Evolutionary conservation across 1,140 invertebrate genomes (phyloP).

Genomic region (Eurosta solidaginis): DNA sequence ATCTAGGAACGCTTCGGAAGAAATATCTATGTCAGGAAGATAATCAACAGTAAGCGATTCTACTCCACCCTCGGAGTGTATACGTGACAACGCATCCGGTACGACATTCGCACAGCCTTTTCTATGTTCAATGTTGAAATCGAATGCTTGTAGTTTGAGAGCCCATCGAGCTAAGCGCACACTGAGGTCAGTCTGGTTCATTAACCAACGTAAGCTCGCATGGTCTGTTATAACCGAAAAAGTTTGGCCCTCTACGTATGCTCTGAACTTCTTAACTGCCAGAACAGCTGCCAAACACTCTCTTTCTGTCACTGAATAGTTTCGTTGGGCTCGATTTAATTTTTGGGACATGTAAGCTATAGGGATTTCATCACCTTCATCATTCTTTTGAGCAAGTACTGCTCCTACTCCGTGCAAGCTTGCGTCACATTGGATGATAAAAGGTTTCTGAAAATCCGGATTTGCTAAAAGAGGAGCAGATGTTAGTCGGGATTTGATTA

Average conservation of each 20-base stretch:
- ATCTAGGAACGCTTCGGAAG: background rate
- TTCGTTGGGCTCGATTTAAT: background rate
- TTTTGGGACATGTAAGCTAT: too few relatives aligned
- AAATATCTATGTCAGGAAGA: background rate
- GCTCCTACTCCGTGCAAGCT: background rate
- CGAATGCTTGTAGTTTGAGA: slow-evolving; percentile 14
- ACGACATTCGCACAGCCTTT: slow-evolving; percentile 23
- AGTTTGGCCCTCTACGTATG: background rate
- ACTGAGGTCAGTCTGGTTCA: background rate
- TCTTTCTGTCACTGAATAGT: background rate
- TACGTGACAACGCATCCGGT: background rate
- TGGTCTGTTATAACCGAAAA: slow-evolving; percentile 5
- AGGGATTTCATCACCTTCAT: background rate
- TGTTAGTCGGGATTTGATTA: background rate
- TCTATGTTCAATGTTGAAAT: slow-evolving; percentile 13
- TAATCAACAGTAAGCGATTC: background rate
- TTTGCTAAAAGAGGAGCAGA: background rate
- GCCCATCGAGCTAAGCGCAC: background rate
- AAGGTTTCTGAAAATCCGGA: slow-evolving; percentile 18
- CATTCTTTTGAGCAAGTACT: background rate
- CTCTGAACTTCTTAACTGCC: background rate
- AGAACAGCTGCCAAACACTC: background rate
- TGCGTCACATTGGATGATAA: slow-evolving; percentile 18
- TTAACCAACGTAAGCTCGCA: background rate
- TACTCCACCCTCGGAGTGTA: too few relatives aligned